phyloP scores from a whole-genome alignment of 2,113 vertebrate species.

The Caretta caretta region DNA sequence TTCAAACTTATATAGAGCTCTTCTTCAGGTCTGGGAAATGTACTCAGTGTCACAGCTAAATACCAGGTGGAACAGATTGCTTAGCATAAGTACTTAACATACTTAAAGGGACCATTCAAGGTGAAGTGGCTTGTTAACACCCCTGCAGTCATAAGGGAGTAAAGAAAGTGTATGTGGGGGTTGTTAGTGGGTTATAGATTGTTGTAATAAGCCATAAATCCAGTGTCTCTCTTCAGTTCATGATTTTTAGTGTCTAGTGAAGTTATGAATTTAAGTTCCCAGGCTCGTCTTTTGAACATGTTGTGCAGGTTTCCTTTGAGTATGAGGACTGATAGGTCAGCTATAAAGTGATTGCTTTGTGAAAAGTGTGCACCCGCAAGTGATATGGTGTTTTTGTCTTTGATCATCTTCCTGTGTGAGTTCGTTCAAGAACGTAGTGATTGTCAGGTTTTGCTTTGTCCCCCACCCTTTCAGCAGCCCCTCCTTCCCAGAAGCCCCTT shows the following conservation, averaged over 20 bases:
- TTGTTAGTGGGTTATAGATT: background rate
- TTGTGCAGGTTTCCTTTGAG: background rate
- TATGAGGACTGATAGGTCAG: background rate
- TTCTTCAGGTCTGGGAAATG: no score
- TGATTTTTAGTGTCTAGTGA: background rate
- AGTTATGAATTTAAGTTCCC: background rate
- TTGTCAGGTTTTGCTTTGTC: fast-evolving
- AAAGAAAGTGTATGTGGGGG: background rate
- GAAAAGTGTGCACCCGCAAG: no score
- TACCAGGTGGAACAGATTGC: background rate
- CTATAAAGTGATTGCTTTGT: no score
- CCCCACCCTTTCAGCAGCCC: background rate
- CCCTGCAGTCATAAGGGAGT: background rate
- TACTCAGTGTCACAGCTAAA: background rate
- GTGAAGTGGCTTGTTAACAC: background rate
- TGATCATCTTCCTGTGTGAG: background rate
- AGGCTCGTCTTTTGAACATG: background rate
- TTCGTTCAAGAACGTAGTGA: background rate
- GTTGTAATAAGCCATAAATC: background rate
- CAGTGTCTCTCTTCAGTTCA: background rate
- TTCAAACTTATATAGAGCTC: no score
- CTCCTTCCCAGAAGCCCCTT: background rate
- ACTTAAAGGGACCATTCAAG: background rate
- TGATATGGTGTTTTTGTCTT: background rate
- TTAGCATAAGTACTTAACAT: background rate